A percentile compares a stretch with the other conserved stretches of the same genome.
Evolutionary conservation across 2,797 vertebrate species (phyloP).

Genomic region (Manis crassicaudata): DNA sequence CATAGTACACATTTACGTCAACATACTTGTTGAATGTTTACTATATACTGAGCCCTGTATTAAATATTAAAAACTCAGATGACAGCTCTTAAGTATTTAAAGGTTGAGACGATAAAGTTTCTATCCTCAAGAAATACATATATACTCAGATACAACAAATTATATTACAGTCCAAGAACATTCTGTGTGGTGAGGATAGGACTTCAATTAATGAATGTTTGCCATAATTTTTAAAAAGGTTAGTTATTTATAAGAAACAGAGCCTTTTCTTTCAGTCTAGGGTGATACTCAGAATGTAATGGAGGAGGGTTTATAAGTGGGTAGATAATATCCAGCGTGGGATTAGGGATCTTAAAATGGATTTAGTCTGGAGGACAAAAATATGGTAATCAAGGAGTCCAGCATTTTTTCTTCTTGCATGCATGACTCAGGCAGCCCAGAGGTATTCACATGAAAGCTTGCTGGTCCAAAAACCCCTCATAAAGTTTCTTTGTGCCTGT

Average conservation of each 20-base stretch:
- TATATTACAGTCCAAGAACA: background rate
- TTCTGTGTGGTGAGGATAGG: background rate
- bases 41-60: background rate
- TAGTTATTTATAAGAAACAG: background rate
- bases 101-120: background rate
- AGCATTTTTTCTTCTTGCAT: background rate
- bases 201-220: background rate
- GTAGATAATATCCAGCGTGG: background rate
- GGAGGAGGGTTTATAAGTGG: background rate
- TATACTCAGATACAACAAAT: background rate
- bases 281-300: background rate
- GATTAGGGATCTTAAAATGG: background rate
- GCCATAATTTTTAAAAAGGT: background rate
- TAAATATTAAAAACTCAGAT: background rate
- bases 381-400: background rate
- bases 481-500: background rate
- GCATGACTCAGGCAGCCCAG: background rate
- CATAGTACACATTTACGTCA: background rate
- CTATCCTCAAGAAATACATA: background rate
- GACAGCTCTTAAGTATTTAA: background rate
- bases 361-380: background rate
- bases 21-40: background rate
- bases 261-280: background rate
- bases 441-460: background rate
- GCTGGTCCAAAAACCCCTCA: background rate